Percentiles rank a stretch among this genome's conserved stretches.
These are phyloP conservation scores for Eunapius fragilis DNA, from an alignment of 37 sponge, comb jelly and placozoan species.

Conservation along the genomic window DNA sequence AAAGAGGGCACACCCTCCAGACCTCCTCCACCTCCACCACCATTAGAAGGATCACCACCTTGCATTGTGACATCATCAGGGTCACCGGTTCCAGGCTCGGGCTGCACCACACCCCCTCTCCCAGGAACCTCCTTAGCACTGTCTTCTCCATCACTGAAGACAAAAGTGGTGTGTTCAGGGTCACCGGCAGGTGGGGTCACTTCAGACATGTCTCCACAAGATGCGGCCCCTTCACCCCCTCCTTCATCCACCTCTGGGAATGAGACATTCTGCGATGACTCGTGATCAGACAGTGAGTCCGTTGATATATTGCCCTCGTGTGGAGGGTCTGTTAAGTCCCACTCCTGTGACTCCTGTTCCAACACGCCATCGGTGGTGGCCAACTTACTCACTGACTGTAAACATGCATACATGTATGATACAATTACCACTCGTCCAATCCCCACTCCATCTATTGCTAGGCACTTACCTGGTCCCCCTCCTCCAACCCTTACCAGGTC, in stretches of 20 bases:
- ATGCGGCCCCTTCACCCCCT: not conserved
- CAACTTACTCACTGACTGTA: not conserved
- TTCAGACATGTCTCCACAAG: not conserved
- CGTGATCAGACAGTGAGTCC: not conserved
- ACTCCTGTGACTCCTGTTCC: not conserved
- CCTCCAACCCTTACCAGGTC: no score
- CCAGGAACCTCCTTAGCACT: not conserved
- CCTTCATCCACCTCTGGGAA: not conserved
- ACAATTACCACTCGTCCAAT: not conserved
- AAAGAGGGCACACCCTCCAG: not conserved
- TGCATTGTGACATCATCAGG: not conserved
- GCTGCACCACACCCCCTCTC: not conserved
- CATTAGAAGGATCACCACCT: not conserved
- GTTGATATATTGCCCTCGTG: not conserved
- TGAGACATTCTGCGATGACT: not conserved
- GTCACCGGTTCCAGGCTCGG: not conserved
- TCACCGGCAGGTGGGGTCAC: not conserved
- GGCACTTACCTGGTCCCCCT: no score
- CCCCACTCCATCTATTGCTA: not conserved
- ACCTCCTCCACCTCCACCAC: not conserved
- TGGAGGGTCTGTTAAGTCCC: not conserved
- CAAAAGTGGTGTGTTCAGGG: not conserved
- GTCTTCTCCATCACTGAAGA: not conserved
- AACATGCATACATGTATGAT: not conserved
- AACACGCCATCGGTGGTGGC: not conserved